These are phyloP conservation scores for Delphinus delphis DNA, from an alignment of 2,113 vertebrate genomes.

Conservation along the genomic window DNA sequence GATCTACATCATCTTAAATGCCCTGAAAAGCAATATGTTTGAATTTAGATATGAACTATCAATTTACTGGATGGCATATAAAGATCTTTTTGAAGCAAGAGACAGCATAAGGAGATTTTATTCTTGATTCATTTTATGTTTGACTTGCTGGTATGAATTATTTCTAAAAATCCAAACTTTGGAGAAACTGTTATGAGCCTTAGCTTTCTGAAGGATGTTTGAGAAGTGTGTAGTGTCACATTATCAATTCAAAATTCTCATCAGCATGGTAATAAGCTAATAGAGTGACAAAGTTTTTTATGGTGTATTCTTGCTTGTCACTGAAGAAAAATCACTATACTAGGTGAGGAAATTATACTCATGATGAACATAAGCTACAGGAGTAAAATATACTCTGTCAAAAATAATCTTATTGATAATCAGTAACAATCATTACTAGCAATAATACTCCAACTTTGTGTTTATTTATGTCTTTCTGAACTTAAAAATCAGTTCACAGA, in stretches of 20 bases:
- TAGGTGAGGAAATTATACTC: constrained; percentile 29
- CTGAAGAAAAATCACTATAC: constrained; percentile 49
- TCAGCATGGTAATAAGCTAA: constrained; percentile 64
- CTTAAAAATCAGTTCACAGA: constrained; percentile 3
- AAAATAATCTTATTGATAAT: constrained; percentile 39
- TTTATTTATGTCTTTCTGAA: background rate
- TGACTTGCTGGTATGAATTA: constrained; percentile 61
- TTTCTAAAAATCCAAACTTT: constrained; percentile 56
- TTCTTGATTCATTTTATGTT: constrained; percentile 59
- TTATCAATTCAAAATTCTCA: constrained; percentile 69
- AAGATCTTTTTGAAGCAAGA: constrained; percentile 68
- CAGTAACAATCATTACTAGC: background rate
- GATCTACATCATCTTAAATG: constrained; percentile 61
- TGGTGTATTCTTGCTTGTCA: constrained; percentile 30
- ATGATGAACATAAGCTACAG: background rate
- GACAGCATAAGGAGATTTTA: constrained; percentile 52
- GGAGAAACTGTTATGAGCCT: constrained; percentile 23
- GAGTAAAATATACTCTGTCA: constrained; percentile 27
- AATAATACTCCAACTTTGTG: background rate
- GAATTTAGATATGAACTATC: constrained; percentile 70
- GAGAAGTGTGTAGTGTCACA: constrained; percentile 26
- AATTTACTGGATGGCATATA: constrained; percentile 64
- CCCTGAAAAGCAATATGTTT: constrained; percentile 62
- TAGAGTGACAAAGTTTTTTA: constrained; percentile 45
- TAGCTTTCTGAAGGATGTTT: constrained; percentile 34